A percentile compares a stretch with the other conserved stretches of the same genome.
These are phyloP conservation scores for Tricholauxania praeusta DNA, from an alignment of 2,888 invertebrate genomes.

Conservation along the genomic window DNA sequence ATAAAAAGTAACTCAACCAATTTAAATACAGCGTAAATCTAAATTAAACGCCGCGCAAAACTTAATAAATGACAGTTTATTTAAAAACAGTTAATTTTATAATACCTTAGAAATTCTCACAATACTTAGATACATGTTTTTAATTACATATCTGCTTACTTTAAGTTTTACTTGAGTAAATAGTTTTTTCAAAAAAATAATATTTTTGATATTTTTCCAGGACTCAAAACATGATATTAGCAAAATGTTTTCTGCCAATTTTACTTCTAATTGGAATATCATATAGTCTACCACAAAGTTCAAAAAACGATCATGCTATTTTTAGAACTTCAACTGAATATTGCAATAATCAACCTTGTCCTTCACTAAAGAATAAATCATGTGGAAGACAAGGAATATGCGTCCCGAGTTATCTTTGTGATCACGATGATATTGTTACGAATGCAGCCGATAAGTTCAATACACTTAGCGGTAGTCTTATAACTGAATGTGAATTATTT, in stretches of 20 bases:
- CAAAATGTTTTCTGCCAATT: slow-evolving; percentile 24
- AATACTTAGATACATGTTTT: too few relatives aligned
- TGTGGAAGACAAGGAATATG: slow-evolving; percentile 74
- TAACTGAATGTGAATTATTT: slow-evolving; percentile 54
- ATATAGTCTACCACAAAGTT: slow-evolving; percentile 20
- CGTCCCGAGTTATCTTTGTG: slow-evolving; percentile 83
- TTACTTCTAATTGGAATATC: neutral
- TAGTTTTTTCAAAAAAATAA: too few relatives aligned
- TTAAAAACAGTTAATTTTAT: too few relatives aligned
- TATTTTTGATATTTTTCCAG: too few relatives aligned
- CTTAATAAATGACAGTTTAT: too few relatives aligned
- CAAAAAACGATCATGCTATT: slow-evolving; percentile 52
- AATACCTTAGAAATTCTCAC: too few relatives aligned
- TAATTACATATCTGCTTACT: too few relatives aligned
- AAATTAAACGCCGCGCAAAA: too few relatives aligned
- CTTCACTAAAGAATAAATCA: slow-evolving; percentile 47
- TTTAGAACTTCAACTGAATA: slow-evolving; percentile 40
- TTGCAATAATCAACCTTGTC: neutral
- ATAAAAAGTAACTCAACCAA: too few relatives aligned
- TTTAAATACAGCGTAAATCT: too few relatives aligned
- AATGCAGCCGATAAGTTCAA: slow-evolving; percentile 81
- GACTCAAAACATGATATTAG: slow-evolving; percentile 62
- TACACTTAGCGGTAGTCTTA: slow-evolving; percentile 76
- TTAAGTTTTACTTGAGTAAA: too few relatives aligned
- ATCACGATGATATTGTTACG: slow-evolving; percentile 73